Percentiles rank a stretch among this genome's conserved stretches.
Conservation (phyloP, 30 jellyfish, hydroid and myxozoan genomes). For the Hydra vulgaris region DNA sequence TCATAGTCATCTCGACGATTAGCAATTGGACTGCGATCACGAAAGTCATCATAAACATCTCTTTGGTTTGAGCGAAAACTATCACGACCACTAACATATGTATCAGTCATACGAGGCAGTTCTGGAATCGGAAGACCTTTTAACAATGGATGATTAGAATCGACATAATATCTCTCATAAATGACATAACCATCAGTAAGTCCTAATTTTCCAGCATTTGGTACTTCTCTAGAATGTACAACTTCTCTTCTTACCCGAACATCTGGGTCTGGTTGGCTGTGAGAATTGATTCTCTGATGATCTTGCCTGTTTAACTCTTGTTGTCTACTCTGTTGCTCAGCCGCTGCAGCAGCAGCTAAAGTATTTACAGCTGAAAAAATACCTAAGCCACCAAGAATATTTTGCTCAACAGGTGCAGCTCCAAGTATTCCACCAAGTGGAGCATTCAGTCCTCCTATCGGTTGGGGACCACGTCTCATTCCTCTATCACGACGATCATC, state of each 20-base stretch:
- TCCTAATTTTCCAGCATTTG: constrained; percentile 21
- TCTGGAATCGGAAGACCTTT: constrained; percentile 29
- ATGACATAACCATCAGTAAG: constrained; percentile 22
- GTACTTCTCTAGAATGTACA: constrained; percentile 29
- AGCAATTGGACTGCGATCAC: constrained; percentile 15
- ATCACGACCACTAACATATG: constrained; percentile 1
- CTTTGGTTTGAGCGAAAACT: constrained; percentile 2
- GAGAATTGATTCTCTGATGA: not conserved
- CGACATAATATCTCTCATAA: constrained; percentile 27
- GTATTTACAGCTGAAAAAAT: constrained; percentile 25
- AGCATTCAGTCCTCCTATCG: constrained; percentile 10
- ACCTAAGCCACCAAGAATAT: constrained; percentile 16
- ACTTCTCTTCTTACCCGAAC: constrained; percentile 33
- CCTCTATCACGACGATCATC: constrained; percentile 8
- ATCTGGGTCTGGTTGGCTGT: constrained; percentile 26
- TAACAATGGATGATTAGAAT: constrained; percentile 24
- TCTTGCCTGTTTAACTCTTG: constrained; percentile 6
- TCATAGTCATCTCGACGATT: constrained; percentile 14
- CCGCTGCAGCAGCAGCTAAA: constrained; percentile 24
- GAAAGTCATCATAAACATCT: constrained; percentile 6
- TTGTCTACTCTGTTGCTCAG: constrained; percentile 14
- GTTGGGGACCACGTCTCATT: not conserved
- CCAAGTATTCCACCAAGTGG: constrained; percentile 22
- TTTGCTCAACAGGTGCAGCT: constrained; percentile 9
- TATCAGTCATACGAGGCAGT: constrained; percentile 22